These are phyloP conservation scores for Chrysemys picta DNA, from an alignment of 2,113 vertebrate genomes.

Conservation along the genomic window DNA sequence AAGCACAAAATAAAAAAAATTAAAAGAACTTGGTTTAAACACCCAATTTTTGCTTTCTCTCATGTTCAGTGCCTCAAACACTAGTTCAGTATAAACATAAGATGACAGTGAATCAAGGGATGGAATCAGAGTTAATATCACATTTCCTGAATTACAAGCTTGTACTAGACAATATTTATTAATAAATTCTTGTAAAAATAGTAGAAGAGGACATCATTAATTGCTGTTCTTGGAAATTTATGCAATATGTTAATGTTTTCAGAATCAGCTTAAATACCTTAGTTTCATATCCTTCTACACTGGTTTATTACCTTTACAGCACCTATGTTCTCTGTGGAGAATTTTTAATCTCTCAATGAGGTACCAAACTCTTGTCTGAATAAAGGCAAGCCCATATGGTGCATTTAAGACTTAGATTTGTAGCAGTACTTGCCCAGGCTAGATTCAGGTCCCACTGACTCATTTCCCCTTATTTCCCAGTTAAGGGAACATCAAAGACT, in stretches of 20 bases:
- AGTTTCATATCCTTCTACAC: too few species aligned
- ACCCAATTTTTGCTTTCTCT: background rate
- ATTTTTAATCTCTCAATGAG: too few species aligned
- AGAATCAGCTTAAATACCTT: accelerated
- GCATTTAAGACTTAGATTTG: background rate
- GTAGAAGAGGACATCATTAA: background rate
- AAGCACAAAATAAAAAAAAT: background rate
- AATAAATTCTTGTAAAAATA: background rate
- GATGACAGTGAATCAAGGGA: background rate
- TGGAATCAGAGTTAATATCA: background rate
- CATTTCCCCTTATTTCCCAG: background rate
- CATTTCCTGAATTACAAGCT: background rate
- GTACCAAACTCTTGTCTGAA: background rate
- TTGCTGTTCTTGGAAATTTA: background rate
- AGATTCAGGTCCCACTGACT: background rate
- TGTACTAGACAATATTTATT: background rate
- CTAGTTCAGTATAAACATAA: background rate
- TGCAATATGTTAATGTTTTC: background rate
- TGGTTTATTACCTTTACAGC: too few species aligned
- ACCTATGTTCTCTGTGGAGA: too few species aligned
- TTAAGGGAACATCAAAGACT: background rate
- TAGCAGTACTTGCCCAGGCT: too few species aligned
- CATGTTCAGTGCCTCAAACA: background rate
- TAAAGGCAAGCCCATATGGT: background rate
- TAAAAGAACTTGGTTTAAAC: background rate